Evolutionary conservation across 2,113 vertebrate genomes (phyloP).

Genomic region (Malurus cyaneus): DNA sequence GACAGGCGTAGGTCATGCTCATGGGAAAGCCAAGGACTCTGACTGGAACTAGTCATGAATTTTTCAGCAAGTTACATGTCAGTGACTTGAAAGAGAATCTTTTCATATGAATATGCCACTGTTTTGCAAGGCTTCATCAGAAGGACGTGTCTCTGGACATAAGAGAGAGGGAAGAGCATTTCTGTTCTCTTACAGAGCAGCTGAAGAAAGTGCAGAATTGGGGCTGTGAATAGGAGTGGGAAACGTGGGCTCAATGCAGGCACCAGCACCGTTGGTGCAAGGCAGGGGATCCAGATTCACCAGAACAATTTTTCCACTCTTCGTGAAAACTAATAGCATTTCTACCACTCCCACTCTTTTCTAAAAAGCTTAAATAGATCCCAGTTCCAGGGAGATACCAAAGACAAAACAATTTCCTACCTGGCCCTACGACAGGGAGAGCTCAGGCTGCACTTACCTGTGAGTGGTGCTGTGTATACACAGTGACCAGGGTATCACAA

Average conservation of each 20-base stretch:
- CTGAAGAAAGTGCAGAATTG: not conserved
- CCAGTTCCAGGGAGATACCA: not conserved
- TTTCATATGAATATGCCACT: not conserved
- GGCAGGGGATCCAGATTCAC: not conserved
- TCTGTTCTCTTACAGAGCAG: not conserved
- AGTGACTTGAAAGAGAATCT: not conserved
- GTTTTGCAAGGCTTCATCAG: not conserved
- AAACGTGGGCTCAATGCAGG: not conserved
- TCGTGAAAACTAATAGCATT: not conserved
- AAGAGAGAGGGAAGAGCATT: not conserved
- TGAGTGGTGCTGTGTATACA: not conserved
- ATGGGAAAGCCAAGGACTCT: not conserved
- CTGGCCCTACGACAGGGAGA: not conserved
- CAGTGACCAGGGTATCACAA: not conserved
- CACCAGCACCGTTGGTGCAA: not conserved
- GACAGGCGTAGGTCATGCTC: not conserved
- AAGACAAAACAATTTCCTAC: not conserved
- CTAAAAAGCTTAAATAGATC: not conserved
- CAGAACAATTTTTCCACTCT: not conserved
- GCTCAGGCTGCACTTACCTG: not conserved
- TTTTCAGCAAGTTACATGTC: slow-evolving; percentile 19
- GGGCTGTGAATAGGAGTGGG: not conserved
- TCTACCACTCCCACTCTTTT: not conserved
- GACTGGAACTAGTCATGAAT: not conserved
- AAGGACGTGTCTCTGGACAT: not conserved